phyloP scores from a whole-genome alignment of 1,140 invertebrate species.

The Heliconius melpomene region DNA sequence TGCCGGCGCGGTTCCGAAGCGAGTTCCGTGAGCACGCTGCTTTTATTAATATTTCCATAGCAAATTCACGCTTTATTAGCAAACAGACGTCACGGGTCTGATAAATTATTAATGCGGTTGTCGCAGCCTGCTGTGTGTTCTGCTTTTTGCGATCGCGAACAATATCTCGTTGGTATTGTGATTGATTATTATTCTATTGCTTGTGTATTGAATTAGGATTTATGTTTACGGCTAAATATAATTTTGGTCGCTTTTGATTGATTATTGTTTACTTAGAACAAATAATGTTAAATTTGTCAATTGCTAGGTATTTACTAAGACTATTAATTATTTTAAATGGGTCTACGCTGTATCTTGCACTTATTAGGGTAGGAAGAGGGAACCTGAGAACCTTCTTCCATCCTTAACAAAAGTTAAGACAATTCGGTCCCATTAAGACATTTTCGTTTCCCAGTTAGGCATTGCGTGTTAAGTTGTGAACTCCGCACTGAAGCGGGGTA shows the following conservation, averaged over 20 bases:
- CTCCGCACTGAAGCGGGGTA: no score
- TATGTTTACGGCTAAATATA: not conserved
- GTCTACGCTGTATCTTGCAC: no score
- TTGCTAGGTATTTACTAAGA: not conserved
- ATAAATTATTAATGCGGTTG: conserved; percentile 80
- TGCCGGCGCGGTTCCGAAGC: conserved; percentile 54
- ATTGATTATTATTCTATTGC: conserved; percentile 37
- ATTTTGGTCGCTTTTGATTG: not conserved
- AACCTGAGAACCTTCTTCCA: no score
- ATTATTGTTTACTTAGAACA: not conserved
- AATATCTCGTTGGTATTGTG: conserved; percentile 37
- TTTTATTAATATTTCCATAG: conserved; percentile 80
- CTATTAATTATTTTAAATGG: no score
- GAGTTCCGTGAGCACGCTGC: conserved; percentile 72
- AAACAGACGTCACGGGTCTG: conserved; percentile 78
- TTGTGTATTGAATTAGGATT: not conserved
- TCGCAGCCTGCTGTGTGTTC: conserved; percentile 67
- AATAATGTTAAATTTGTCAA: not conserved
- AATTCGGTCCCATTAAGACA: no score
- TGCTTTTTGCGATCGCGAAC: conserved; percentile 58
- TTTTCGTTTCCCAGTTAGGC: no score
- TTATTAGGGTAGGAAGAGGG: no score
- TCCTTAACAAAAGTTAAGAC: no score
- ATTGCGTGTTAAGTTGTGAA: no score
- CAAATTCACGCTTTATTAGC: conserved; percentile 78